Percentiles rank a stretch among this genome's conserved stretches.
Evolutionary conservation across 2,113 vertebrate species (phyloP).

Genomic region (Oryzias curvinotus): DNA sequence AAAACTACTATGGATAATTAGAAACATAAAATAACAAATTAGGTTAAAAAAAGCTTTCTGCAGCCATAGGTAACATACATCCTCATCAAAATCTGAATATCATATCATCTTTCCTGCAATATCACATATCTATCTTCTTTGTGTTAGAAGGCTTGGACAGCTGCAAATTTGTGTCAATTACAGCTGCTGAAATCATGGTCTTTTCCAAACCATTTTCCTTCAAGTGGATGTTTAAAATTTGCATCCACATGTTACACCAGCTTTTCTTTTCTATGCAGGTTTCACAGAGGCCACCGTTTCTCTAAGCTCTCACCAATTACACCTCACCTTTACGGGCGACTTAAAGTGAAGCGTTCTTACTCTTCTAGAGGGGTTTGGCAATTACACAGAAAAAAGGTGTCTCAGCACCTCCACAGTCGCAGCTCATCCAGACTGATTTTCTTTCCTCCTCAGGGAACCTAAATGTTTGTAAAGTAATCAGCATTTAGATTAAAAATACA

Average conservation of each 20-base stretch:
- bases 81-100: no score
- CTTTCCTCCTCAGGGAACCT: conserved; percentile 23
- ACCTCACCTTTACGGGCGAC: neutral
- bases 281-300: neutral
- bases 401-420: conserved; percentile 10
- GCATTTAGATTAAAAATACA: conserved; percentile 68
- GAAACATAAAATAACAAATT: no score
- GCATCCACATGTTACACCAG: neutral
- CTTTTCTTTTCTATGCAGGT: neutral
- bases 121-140: no score
- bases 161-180: no score
- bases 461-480: conserved; percentile 40
- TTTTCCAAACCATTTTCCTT: neutral
- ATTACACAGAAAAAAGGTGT: conserved; percentile 21
- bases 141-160: no score
- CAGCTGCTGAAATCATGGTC: no score
- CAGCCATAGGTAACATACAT: no score
- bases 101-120: no score
- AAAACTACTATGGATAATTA: no score
- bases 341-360: neutral
- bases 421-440: conserved; percentile 55
- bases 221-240: neutral
- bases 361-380: conserved; percentile 20
- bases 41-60: no score
- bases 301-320: neutral